Evolutionary conservation across 2,797 vertebrate genomes (phyloP).

Genomic region (Characodon lateralis): DNA sequence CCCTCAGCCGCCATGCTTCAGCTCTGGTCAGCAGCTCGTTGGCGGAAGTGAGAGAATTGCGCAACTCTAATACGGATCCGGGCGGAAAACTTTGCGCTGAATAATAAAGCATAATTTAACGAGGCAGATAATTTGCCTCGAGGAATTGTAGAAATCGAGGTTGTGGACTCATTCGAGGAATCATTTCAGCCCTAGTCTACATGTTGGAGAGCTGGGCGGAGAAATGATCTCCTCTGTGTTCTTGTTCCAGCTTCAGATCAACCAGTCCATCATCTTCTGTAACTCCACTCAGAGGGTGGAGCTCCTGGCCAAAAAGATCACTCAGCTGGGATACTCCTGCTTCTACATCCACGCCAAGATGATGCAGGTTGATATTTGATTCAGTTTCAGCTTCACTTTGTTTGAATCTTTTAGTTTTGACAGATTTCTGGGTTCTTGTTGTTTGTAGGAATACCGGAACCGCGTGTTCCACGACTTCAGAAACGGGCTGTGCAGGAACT

Average conservation of each 20-base stretch:
- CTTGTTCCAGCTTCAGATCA: slow-evolving; percentile 80
- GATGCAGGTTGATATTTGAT: slow-evolving; percentile 80
- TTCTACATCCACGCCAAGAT: slow-evolving; percentile 88
- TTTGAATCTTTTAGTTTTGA: fast-evolving
- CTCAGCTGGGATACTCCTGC: slow-evolving; percentile 84
- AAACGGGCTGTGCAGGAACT: slow-evolving; percentile 85
- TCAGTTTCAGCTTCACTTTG: neutral
- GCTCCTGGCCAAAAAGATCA: slow-evolving; percentile 84
- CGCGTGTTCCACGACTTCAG: slow-evolving; percentile 87
- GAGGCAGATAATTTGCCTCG: no score
- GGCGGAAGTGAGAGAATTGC: no score
- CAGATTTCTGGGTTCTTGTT: neutral
- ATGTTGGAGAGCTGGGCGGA: neutral
- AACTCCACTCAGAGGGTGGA: slow-evolving; percentile 85
- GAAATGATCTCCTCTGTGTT: neutral
- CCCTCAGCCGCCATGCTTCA: no score
- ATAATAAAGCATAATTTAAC: no score
- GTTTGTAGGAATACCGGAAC: slow-evolving; percentile 83
- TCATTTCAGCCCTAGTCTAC: no score
- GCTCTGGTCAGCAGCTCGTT: no score
- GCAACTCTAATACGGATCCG: no score
- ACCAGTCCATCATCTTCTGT: slow-evolving; percentile 85
- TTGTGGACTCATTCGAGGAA: no score
- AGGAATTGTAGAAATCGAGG: no score
- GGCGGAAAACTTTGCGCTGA: no score